A percentile compares a stretch with the other conserved stretches of the same genome.
Evolutionary conservation across 2,113 vertebrate genomes (phyloP).

Genomic region (Xiphophorus couchianus): DNA sequence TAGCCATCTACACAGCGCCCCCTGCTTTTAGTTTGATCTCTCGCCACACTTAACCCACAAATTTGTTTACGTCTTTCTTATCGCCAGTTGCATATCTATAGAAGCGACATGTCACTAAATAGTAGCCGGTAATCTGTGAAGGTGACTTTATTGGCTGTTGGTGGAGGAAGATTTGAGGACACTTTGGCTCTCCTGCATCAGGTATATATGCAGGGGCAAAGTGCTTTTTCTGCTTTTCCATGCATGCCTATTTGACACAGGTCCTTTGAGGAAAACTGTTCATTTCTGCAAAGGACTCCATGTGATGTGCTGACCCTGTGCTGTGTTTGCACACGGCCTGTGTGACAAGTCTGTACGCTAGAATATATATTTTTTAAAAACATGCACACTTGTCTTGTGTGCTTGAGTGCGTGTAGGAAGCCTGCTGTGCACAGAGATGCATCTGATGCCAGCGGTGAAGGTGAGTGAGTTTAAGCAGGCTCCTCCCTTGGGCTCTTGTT

Average conservation of each 20-base stretch:
- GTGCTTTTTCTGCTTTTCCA: constrained; percentile 65
- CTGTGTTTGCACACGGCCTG: constrained; percentile 45
- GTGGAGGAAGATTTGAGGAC: constrained; percentile 47
- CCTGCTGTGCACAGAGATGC: constrained; percentile 60
- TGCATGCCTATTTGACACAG: constrained; percentile 61
- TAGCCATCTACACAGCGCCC: constrained; percentile 69
- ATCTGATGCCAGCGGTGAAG: constrained; percentile 72
- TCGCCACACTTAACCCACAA: constrained; percentile 1
- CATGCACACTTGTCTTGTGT: constrained; percentile 38
- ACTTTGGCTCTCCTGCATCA: constrained; percentile 60
- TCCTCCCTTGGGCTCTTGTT: constrained; percentile 74
- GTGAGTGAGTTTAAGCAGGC: constrained; percentile 76
- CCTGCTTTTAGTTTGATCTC: constrained; percentile 52
- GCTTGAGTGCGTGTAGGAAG: constrained; percentile 50
- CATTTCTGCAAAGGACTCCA: constrained; percentile 66
- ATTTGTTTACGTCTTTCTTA: constrained; percentile 29
- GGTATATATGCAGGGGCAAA: constrained; percentile 59
- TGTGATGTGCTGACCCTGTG: constrained; percentile 60
- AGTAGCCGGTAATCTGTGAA: constrained; percentile 70
- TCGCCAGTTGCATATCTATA: constrained; percentile 42
- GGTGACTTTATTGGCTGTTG: constrained; percentile 54
- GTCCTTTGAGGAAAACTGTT: constrained; percentile 63
- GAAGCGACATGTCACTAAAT: constrained; percentile 30
- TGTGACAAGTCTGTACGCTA: constrained; percentile 14
- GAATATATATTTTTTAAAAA: constrained; percentile 5